Conservation (phyloP, 2,888 invertebrate species). For the Nasonia oneida region DNA sequence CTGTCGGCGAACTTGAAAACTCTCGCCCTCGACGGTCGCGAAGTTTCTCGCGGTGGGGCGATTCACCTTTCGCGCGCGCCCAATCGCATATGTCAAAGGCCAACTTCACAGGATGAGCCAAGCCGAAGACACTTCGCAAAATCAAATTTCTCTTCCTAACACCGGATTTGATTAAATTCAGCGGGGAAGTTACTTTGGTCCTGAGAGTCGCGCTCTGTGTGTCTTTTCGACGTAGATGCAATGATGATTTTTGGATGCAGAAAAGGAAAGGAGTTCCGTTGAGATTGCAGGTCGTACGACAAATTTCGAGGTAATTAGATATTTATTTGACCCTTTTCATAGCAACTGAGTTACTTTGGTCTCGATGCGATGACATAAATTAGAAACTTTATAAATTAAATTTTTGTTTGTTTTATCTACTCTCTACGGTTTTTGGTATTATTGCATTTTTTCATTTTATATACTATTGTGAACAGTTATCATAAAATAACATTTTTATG, state of each 20-base stretch:
- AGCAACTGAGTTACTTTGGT: background rate
- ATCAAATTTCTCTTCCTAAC: constrained; percentile 54
- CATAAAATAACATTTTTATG: no score
- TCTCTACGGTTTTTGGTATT: no score
- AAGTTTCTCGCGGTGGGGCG: constrained; percentile 65
- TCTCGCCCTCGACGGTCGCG: constrained; percentile 65
- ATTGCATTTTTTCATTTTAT: no score
- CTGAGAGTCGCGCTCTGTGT: background rate
- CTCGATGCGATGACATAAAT: background rate
- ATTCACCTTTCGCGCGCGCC: background rate
- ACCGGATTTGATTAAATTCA: constrained; percentile 60
- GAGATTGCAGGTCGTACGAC: background rate
- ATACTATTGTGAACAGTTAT: no score
- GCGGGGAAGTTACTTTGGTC: constrained; percentile 31
- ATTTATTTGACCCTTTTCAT: background rate
- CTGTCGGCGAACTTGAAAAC: constrained; percentile 71
- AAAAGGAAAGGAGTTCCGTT: background rate
- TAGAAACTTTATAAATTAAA: no score
- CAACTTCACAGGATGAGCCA: constrained; percentile 34
- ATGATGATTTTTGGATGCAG: background rate
- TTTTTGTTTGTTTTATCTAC: no score
- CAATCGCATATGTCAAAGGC: constrained; percentile 54
- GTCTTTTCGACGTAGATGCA: background rate
- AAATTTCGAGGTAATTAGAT: background rate
- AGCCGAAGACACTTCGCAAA: constrained; percentile 54